Evolutionary conservation across 2,797 vertebrate genomes (phyloP).

Genomic region (Acrossocheilus fasciatus): DNA sequence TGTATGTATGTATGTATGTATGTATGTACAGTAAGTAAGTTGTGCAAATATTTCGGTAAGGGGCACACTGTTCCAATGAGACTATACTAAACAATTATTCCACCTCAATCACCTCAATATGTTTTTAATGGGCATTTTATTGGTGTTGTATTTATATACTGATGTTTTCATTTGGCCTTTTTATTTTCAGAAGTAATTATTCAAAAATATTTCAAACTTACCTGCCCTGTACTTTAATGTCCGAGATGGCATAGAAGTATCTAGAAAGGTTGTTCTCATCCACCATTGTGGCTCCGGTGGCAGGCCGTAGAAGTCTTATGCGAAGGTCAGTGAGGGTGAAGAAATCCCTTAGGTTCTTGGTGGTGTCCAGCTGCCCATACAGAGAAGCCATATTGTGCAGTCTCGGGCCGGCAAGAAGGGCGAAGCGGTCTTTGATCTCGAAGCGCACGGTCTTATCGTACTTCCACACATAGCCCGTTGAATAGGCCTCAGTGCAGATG

Average conservation of each 20-base stretch:
- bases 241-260: conserved; percentile 99
- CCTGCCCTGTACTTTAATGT: conserved; percentile 98
- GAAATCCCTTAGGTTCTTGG: conserved; percentile 97
- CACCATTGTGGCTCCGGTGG: conserved; percentile 94
- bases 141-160: neutral
- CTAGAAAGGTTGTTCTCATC: conserved; percentile 93
- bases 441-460: conserved; percentile 97
- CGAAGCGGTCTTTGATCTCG: conserved; percentile 97
- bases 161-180: too few species aligned
- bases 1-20: too few species aligned
- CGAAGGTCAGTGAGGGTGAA: conserved; percentile 97
- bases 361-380: conserved; percentile 97
- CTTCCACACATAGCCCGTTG: conserved; percentile 93
- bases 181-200: neutral
- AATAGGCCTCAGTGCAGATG: conserved; percentile 98
- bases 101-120: neutral
- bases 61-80: neutral
- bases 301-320: conserved; percentile 90
- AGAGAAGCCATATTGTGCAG: conserved; percentile 98
- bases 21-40: neutral
- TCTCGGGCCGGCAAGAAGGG: conserved; percentile 93
- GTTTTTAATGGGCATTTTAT: neutral
- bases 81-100: neutral
- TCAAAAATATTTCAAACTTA: conserved; percentile 70
- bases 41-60: neutral